Conservation (phyloP, 2,797 vertebrate genomes). For the Hafferia zeledoni region DNA sequence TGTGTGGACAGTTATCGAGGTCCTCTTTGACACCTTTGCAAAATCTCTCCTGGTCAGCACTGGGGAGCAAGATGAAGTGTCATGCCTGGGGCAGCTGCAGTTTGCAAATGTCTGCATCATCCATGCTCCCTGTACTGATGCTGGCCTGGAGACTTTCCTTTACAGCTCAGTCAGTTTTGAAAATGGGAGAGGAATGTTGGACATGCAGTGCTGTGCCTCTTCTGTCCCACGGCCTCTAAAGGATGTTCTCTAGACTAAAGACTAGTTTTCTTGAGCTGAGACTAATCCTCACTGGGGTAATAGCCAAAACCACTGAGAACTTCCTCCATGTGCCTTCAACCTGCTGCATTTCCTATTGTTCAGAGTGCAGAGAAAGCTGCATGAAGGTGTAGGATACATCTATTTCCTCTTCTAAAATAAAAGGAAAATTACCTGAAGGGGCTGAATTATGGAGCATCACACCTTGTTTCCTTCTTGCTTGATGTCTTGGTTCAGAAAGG, state of each 20-base stretch:
- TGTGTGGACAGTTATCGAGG: not conserved
- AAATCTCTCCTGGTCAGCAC: not conserved
- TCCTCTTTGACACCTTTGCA: not conserved
- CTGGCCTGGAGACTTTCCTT: not conserved
- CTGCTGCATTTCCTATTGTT: not conserved
- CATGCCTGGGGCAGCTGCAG: not conserved
- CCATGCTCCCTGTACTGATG: too few relatives aligned
- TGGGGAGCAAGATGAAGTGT: accelerated
- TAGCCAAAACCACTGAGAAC: not conserved
- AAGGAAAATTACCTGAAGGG: not conserved
- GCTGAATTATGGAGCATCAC: not conserved
- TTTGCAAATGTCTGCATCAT: not conserved
- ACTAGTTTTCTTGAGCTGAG: not conserved
- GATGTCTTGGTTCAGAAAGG: not conserved
- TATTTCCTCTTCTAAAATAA: not conserved
- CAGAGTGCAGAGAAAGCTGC: not conserved
- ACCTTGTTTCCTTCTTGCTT: not conserved
- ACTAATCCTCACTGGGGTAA: not conserved
- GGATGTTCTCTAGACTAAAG: not conserved
- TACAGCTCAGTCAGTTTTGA: not conserved
- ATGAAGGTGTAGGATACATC: not conserved
- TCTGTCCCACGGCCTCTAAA: not conserved
- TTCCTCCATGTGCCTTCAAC: not conserved
- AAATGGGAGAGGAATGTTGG: not conserved
- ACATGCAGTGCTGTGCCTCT: not conserved